A percentile compares a stretch with the other conserved stretches of the same genome.
These are phyloP conservation scores for Acanthococcus lagerstroemiae DNA, from an alignment of 2,888 invertebrate genomes.

Conservation along the genomic window DNA sequence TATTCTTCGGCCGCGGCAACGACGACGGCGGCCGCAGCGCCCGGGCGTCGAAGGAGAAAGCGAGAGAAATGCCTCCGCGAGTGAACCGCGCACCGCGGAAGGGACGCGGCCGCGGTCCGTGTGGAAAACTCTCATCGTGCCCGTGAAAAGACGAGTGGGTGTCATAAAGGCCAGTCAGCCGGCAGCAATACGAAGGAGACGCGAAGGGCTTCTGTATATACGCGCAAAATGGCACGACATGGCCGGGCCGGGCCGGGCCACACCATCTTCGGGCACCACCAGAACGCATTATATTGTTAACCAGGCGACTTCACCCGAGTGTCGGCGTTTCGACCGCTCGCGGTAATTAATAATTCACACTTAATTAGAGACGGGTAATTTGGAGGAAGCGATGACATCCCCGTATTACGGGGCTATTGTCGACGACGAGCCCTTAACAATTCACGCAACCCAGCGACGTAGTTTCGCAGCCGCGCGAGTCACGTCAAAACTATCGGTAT, in stretches of 20 bases:
- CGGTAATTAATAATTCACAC: slow-evolving; percentile 39
- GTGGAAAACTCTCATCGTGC: neutral
- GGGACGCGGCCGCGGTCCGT: no score
- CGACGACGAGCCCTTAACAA: no score
- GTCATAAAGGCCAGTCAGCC: neutral
- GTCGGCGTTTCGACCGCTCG: slow-evolving; percentile 27
- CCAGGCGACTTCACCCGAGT: neutral
- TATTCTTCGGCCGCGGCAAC: slow-evolving; percentile 3
- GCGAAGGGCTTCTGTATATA: neutral
- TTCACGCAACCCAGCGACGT: no score
- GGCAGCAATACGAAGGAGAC: neutral
- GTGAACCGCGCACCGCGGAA: no score
- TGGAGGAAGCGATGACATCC: slow-evolving; percentile 1
- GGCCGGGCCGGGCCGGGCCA: no score
- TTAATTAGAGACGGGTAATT: slow-evolving; percentile 36
- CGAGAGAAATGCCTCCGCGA: neutral
- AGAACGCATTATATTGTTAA: neutral
- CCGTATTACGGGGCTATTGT: neutral
- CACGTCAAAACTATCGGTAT: no score
- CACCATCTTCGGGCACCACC: no score
- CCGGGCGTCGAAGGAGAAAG: neutral
- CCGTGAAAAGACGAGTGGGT: neutral
- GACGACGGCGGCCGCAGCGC: neutral
- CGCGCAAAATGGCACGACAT: neutral
- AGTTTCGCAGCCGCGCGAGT: no score